These are phyloP conservation scores for Heliothis peltigera DNA, from an alignment of 2,888 invertebrate species.

Conservation along the genomic window DNA sequence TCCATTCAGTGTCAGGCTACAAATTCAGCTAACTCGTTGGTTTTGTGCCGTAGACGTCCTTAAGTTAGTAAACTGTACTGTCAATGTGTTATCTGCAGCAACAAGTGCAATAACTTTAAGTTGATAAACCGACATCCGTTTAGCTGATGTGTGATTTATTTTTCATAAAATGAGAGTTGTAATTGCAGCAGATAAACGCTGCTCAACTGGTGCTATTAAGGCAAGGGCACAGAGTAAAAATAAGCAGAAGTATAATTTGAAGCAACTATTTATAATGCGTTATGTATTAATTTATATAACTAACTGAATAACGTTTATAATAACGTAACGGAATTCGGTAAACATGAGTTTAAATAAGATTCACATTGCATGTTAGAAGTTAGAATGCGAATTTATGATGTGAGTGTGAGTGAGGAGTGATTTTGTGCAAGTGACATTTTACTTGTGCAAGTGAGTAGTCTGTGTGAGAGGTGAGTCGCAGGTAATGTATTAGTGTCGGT, in stretches of 20 bases:
- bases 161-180: conserved; percentile 39
- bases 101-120: background rate
- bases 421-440: background rate
- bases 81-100: background rate
- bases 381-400: too few relatives aligned
- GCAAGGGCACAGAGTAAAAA: conserved; percentile 14
- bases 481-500: conserved; percentile 58
- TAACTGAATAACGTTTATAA: too few relatives aligned
- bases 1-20: conserved; percentile 39
- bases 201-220: conserved; percentile 28
- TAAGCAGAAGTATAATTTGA: conserved; percentile 11
- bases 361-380: too few relatives aligned
- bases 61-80: too few relatives aligned
- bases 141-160: conserved; percentile 39
- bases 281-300: too few relatives aligned
- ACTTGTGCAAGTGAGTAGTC: conserved; percentile 13
- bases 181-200: conserved; percentile 38
- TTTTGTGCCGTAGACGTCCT: too few relatives aligned
- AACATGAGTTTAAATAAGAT: too few relatives aligned
- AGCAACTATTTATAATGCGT: background rate
- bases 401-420: too few relatives aligned
- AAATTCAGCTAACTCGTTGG: conserved; percentile 20
- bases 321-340: too few relatives aligned
- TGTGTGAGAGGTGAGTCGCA: conserved; percentile 18
- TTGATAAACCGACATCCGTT: conserved; percentile 14